These are phyloP conservation scores for Myotis davidii DNA, from an alignment of 2,113 vertebrate genomes.

Conservation along the genomic window DNA sequence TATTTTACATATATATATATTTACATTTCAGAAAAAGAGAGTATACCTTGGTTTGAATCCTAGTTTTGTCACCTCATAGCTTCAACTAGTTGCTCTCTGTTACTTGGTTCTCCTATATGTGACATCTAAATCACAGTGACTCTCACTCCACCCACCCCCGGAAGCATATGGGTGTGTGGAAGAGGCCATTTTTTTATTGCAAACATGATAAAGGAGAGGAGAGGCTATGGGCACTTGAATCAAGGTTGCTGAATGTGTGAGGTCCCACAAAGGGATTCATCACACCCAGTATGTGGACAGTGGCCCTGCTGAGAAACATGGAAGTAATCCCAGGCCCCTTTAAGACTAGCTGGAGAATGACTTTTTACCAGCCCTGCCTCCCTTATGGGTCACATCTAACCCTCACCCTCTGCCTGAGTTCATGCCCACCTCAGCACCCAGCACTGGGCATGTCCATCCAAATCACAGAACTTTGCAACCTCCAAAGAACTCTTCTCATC, in stretches of 20 bases:
- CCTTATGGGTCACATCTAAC: accelerated
- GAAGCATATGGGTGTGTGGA: neutral
- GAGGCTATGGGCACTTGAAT: neutral
- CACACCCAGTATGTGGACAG: neutral
- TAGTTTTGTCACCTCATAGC: neutral
- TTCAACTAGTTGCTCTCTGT: neutral
- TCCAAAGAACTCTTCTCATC: neutral
- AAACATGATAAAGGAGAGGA: neutral
- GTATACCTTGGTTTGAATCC: neutral
- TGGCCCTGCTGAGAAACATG: neutral
- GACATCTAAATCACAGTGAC: neutral
- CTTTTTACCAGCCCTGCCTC: neutral
- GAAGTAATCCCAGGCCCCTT: neutral
- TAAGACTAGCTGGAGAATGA: neutral
- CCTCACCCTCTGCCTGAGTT: neutral
- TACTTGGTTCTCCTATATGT: neutral
- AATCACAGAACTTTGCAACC: neutral
- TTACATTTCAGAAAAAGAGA: slow-evolving; percentile 2
- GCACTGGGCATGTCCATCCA: neutral
- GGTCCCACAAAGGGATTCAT: neutral
- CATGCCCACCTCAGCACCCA: neutral
- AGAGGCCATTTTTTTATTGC: neutral
- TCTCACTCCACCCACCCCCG: too few species aligned
- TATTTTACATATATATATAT: neutral
- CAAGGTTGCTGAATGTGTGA: neutral